Percentiles rank a stretch among this genome's conserved stretches.
phyloP scores from a whole-genome alignment of 2,113 vertebrate species.

The Crotalus horridus region DNA sequence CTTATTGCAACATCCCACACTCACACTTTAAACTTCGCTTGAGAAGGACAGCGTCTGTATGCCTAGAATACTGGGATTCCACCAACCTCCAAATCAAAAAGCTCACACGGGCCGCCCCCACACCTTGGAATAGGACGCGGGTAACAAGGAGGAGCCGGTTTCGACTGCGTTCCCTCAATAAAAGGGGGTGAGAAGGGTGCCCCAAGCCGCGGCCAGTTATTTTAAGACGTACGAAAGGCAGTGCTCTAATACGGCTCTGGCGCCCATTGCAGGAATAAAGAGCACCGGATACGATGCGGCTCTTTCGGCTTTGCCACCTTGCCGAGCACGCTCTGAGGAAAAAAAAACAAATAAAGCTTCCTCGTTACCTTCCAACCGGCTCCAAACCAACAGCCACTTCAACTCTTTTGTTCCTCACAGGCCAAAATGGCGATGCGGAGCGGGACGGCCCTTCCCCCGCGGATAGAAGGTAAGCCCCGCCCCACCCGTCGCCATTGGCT shows the following conservation, averaged over 20 bases:
- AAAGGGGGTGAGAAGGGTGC: not conserved
- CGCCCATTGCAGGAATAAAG: not conserved
- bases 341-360: fast-evolving
- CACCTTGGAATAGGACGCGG: not conserved
- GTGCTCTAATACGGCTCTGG: not conserved
- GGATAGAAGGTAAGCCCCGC: slow-evolving; percentile 16
- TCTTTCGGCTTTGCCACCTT: not conserved
- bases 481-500: slow-evolving; percentile 58
- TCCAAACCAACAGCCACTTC: slow-evolving; percentile 30
- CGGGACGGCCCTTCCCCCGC: slow-evolving; percentile 48
- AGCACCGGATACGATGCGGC: not conserved
- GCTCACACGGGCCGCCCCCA: not conserved
- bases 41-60: not conserved
- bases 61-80: not conserved
- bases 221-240: not conserved
- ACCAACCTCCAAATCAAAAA: not conserved
- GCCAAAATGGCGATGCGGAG: slow-evolving; percentile 67
- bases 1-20: not conserved
- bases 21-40: not conserved
- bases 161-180: not conserved
- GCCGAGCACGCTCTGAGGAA: not conserved
- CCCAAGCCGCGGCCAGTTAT: not conserved
- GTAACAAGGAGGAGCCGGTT: not conserved
- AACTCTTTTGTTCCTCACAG: slow-evolving; percentile 69
- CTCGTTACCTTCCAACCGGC: slow-evolving; percentile 50